phyloP scores from a whole-genome alignment of 2,113 vertebrate species.

The Saimiri boliviensis region DNA sequence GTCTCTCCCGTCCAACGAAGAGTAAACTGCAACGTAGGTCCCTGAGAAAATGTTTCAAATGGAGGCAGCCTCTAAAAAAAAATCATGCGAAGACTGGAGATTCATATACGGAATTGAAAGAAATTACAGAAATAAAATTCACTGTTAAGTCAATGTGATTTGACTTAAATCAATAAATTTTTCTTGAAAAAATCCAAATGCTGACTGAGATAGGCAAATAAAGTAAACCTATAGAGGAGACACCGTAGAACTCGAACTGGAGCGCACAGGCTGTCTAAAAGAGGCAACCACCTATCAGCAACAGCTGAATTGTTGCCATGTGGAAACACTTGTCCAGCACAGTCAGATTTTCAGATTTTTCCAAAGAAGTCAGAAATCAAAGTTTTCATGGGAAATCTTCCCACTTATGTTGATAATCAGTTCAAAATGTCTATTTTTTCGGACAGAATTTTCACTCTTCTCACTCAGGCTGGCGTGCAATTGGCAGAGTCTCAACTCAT shows the following conservation, averaged over 20 bases:
- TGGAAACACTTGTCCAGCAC: neutral
- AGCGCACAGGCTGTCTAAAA: neutral
- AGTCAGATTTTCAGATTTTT: neutral
- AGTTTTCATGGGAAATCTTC: neutral
- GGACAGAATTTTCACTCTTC: no score
- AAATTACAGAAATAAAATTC: neutral
- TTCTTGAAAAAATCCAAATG: neutral
- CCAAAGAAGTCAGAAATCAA: neutral
- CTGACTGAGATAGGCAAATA: neutral
- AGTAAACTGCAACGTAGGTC: constrained; percentile 98
- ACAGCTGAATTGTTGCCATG: neutral
- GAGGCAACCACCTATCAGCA: neutral
- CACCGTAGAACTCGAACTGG: neutral
- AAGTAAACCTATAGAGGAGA: neutral
- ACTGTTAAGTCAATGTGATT: neutral
- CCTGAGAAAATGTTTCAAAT: constrained; percentile 99
- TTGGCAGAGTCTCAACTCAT: no score
- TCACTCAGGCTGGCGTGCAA: no score
- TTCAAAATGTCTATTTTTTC: neutral
- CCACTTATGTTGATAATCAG: neutral
- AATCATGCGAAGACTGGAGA: neutral
- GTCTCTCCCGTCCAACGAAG: constrained; percentile 97
- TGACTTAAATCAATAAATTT: constrained; percentile 26
- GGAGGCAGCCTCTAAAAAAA: constrained; percentile 93
- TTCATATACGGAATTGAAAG: neutral